These are phyloP conservation scores for Margaritifera margaritifera DNA, from an alignment of 2,888 invertebrate species.

Conservation along the genomic window DNA sequence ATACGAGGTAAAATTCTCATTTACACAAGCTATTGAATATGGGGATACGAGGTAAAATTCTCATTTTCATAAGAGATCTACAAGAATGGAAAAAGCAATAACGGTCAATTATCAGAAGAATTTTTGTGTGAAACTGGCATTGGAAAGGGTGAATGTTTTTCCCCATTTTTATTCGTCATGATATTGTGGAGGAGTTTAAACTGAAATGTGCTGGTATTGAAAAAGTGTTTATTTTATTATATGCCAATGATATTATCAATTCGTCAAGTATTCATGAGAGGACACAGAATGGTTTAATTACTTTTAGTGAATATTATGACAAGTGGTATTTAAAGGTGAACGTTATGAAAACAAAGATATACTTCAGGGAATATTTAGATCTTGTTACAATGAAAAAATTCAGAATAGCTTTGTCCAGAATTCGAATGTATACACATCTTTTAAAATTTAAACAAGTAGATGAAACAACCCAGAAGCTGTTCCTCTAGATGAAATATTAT, in stretches of 20 bases:
- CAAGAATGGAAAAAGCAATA: background rate
- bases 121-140: slow-evolving; percentile 4
- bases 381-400: too few relatives aligned
- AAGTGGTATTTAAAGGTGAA: slow-evolving; percentile 4
- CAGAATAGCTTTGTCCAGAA: too few relatives aligned
- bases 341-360: slow-evolving; percentile 5
- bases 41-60: too few relatives aligned
- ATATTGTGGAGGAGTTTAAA: slow-evolving; percentile 5
- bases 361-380: too few relatives aligned
- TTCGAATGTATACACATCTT: too few relatives aligned
- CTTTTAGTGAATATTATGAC: background rate
- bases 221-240: slow-evolving; percentile 5
- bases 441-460: too few relatives aligned
- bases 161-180: slow-evolving; percentile 7
- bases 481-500: too few relatives aligned
- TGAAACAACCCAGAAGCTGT: too few relatives aligned
- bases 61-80: too few relatives aligned
- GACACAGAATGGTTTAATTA: background rate
- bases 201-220: background rate
- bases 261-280: slow-evolving; percentile 1
- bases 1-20: too few relatives aligned
- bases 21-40: too few relatives aligned
- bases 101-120: background rate
- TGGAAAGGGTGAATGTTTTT: slow-evolving; percentile 5
- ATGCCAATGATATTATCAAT: slow-evolving; percentile 4